Conservation (phyloP, 1,140 invertebrate genomes). For the Aphaenogaster rudis region DNA sequence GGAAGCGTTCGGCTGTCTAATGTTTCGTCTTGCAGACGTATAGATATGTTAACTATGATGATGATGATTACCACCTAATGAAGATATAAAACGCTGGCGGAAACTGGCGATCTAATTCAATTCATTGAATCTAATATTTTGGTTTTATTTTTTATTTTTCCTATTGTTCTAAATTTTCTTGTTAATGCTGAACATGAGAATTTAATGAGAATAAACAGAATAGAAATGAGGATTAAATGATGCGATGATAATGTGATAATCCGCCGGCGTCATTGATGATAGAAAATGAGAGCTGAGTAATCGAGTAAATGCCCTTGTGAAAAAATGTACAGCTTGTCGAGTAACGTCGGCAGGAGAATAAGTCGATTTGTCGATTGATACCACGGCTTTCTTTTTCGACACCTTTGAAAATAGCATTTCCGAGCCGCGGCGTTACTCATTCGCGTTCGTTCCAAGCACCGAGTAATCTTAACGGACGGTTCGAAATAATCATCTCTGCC, state of each 20-base stretch:
- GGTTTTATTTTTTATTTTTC: neutral
- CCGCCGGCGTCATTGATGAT: constrained; percentile 62
- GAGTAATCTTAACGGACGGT: constrained; percentile 19
- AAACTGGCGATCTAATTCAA: constrained; percentile 75
- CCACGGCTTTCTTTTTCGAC: neutral
- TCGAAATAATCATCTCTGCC: constrained; percentile 19
- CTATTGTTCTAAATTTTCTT: neutral
- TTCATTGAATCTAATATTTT: neutral
- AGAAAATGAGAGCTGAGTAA: constrained; percentile 47
- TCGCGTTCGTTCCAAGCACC: neutral
- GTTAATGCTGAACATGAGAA: neutral
- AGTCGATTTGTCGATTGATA: neutral
- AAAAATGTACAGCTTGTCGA: constrained; percentile 64
- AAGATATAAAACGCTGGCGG: constrained; percentile 76
- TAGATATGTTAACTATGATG: constrained; percentile 68
- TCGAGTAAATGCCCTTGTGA: constrained; percentile 70
- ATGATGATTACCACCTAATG: constrained; percentile 67
- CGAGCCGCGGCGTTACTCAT: neutral
- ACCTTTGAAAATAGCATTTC: neutral
- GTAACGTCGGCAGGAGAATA: constrained; percentile 59
- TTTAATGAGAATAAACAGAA: neutral
- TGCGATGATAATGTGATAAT: constrained; percentile 25
- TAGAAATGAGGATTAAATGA: neutral
- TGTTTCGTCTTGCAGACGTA: constrained; percentile 84
- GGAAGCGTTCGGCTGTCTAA: constrained; percentile 61